A percentile compares a stretch with the other conserved stretches of the same genome.
Evolutionary conservation across 2,888 invertebrate genomes (phyloP).

Genomic region (Agrochola litura): DNA sequence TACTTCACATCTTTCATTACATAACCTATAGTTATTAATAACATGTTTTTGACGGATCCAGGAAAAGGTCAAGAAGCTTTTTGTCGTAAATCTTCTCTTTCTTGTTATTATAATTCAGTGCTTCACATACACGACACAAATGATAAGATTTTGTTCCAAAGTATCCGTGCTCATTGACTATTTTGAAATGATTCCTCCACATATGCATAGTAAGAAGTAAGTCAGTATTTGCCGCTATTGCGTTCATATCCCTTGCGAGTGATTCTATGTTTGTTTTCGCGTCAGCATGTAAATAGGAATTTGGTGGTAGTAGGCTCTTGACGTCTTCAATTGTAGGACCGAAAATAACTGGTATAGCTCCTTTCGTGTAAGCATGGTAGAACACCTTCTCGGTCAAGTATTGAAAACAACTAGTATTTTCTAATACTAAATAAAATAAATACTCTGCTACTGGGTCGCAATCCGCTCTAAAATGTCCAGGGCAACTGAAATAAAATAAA

Average conservation of each 20-base stretch:
- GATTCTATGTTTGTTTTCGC: slow-evolving; percentile 87
- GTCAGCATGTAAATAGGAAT: slow-evolving; percentile 91
- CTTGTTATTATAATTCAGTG: slow-evolving; percentile 91
- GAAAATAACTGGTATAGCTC: slow-evolving; percentile 92
- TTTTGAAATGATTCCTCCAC: slow-evolving; percentile 91
- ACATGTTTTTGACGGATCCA: slow-evolving; percentile 63
- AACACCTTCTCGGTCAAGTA: slow-evolving; percentile 93
- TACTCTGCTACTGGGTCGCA: slow-evolving; percentile 90
- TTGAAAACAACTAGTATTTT: slow-evolving; percentile 92
- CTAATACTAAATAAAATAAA: slow-evolving; percentile 93
- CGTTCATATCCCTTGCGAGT: slow-evolving; percentile 88
- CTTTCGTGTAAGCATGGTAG: slow-evolving; percentile 92
- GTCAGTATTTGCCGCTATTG: slow-evolving; percentile 81
- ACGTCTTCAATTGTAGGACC: slow-evolving; percentile 89
- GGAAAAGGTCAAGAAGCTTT: slow-evolving; percentile 69
- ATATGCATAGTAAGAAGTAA: slow-evolving; percentile 86
- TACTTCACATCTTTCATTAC: background rate
- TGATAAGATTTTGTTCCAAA: slow-evolving; percentile 91
- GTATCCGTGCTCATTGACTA: slow-evolving; percentile 93
- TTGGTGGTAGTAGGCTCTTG: slow-evolving; percentile 90
- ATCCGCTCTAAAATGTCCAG: slow-evolving; percentile 91
- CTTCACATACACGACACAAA: slow-evolving; percentile 92
- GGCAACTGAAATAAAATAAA: slow-evolving; percentile 87
- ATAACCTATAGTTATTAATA: background rate
- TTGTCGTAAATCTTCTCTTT: slow-evolving; percentile 71